Evolutionary conservation across 2,113 vertebrate genomes (phyloP).

Genomic region (Deroptyus accipitrinus): DNA sequence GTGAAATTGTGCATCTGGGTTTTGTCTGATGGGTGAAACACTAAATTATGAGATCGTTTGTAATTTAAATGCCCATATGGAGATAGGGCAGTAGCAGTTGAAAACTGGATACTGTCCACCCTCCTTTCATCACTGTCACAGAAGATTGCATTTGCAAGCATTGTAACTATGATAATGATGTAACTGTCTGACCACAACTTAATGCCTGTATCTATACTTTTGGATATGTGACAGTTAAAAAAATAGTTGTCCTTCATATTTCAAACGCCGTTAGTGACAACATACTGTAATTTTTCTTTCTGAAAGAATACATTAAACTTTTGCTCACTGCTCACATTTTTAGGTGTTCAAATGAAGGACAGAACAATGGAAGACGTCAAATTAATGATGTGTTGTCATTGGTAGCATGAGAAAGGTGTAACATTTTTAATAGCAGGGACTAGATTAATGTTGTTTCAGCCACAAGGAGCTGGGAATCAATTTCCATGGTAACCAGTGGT

Average conservation of each 20-base stretch:
- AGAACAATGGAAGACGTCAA: conserved; percentile 57
- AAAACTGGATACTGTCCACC: not conserved
- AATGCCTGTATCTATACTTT: not conserved
- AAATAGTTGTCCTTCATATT: not conserved
- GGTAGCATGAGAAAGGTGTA: conserved; percentile 66
- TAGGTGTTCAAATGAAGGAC: conserved; percentile 13
- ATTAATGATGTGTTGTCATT: conserved; percentile 69
- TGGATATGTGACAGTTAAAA: not conserved
- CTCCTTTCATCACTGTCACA: not conserved
- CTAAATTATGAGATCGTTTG: not conserved
- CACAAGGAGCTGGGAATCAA: conserved; percentile 70
- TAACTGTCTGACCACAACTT: not conserved
- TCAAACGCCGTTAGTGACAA: not conserved
- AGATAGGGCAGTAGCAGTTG: not conserved
- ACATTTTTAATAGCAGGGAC: conserved; percentile 67
- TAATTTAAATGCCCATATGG: not conserved
- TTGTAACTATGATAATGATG: not conserved
- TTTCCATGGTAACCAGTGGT: conserved; percentile 77
- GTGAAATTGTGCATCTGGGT: not conserved
- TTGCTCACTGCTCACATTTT: conserved; percentile 17
- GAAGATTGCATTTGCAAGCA: not conserved
- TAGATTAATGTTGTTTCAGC: conserved; percentile 74
- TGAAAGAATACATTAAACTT: not conserved
- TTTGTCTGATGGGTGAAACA: not conserved
- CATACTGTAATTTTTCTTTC: not conserved